Conservation (phyloP, 2,797 vertebrate species). For the Myiothlypis coronata region DNA sequence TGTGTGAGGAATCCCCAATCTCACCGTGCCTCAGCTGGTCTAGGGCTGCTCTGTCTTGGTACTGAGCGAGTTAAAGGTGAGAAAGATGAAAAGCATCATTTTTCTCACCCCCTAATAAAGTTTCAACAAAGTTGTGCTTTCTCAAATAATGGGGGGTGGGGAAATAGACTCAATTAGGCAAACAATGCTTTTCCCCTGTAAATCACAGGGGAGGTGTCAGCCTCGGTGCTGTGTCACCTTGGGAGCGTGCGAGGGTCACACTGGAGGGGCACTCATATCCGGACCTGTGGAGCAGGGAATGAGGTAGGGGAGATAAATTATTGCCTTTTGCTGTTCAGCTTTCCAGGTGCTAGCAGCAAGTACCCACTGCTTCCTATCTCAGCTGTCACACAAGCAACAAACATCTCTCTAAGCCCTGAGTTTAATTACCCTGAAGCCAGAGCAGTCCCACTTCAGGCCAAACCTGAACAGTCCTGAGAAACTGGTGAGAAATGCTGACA, state of each 20-base stretch:
- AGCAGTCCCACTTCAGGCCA: rapidly evolving
- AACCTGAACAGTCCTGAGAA: background rate
- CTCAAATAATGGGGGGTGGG: background rate
- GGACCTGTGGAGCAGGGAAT: background rate
- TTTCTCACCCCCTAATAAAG: background rate
- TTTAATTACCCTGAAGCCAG: background rate
- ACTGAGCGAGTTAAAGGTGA: background rate
- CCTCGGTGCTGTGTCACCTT: background rate
- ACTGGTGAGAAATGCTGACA: background rate
- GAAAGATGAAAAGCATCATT: background rate
- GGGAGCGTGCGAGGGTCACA: background rate
- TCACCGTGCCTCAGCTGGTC: rapidly evolving
- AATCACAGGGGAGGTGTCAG: background rate
- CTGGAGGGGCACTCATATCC: conserved; percentile 20
- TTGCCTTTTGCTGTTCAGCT: background rate
- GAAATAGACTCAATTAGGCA: background rate
- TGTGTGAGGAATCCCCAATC: rapidly evolving
- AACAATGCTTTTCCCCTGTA: conserved; percentile 5
- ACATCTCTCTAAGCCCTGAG: background rate
- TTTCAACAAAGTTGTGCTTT: background rate
- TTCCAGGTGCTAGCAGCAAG: background rate
- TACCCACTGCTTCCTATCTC: background rate
- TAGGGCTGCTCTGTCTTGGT: background rate
- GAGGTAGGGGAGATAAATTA: conserved; percentile 40
- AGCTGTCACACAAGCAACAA: background rate